Percentiles rank a stretch among this genome's conserved stretches.
Evolutionary conservation across 2,797 vertebrate species (phyloP).

Genomic region (Cuniculus paca): DNA sequence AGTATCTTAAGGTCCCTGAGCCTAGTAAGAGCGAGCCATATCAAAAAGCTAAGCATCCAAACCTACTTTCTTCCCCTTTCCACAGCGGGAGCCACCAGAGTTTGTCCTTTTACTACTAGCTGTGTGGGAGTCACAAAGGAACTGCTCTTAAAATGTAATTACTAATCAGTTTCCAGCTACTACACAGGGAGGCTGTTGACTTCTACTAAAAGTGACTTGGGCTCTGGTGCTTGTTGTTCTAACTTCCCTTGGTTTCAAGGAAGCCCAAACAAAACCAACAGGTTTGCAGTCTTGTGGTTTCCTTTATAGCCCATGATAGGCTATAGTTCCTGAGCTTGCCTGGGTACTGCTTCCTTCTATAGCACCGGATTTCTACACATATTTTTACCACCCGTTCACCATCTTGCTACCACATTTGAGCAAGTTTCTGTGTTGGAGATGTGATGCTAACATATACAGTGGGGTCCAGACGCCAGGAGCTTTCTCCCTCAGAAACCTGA

Average conservation of each 20-base stretch:
- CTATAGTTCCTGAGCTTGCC: conserved; percentile 41
- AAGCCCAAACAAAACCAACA: conserved; percentile 81
- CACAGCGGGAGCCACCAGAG: neutral
- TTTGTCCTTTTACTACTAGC: conserved; percentile 37
- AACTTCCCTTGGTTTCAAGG: conserved; percentile 67
- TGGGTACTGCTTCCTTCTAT: conserved; percentile 57
- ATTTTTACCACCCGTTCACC: conserved; percentile 70
- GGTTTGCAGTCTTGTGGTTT: conserved; percentile 76
- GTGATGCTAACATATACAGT: conserved; percentile 57
- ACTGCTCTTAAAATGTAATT: conserved; percentile 44
- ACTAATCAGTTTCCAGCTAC: conserved; percentile 22
- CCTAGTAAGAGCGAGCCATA: neutral
- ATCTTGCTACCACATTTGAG: conserved; percentile 79
- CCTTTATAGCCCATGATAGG: conserved; percentile 57
- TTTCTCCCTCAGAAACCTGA: conserved; percentile 48
- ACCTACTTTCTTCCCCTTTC: neutral
- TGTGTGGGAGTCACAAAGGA: conserved; percentile 12
- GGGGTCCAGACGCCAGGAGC: neutral
- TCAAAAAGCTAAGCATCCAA: conserved; percentile 49
- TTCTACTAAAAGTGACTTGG: conserved; percentile 28
- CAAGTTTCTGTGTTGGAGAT: conserved; percentile 63
- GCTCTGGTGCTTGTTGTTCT: conserved; percentile 63
- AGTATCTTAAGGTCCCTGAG: neutral
- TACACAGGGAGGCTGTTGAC: neutral
- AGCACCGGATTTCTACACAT: conserved; percentile 66